These are phyloP conservation scores for Ephydatia muelleri DNA, from an alignment of 37 sponge, comb jelly and placozoan genomes.

Conservation along the genomic window DNA sequence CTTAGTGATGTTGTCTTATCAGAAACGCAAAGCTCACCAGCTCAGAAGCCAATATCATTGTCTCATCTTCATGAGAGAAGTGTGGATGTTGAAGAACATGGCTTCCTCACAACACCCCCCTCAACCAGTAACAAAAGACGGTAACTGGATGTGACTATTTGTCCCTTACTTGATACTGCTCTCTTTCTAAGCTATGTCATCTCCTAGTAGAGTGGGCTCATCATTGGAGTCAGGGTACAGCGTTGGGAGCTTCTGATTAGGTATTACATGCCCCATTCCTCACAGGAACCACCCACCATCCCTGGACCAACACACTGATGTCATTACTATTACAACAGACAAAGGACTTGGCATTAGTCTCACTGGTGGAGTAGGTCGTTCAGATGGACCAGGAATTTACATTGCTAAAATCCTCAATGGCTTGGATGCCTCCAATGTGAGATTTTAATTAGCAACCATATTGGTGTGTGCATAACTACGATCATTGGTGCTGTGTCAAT, in stretches of 20 bases:
- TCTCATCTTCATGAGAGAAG: background rate
- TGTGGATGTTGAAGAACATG: background rate
- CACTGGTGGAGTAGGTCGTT: constrained; percentile 44
- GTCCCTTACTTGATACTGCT: too few relatives aligned
- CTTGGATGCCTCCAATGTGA: constrained; percentile 74
- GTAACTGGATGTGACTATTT: too few relatives aligned
- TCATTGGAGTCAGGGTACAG: background rate
- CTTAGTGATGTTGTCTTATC: background rate
- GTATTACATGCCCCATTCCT: too few relatives aligned
- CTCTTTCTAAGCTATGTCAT: background rate
- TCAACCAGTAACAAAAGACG: too few relatives aligned
- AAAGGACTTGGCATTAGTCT: constrained; percentile 68
- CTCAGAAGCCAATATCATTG: background rate
- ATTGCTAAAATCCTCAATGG: constrained; percentile 76
- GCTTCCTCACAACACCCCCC: background rate
- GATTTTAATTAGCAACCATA: background rate
- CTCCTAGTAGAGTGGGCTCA: background rate
- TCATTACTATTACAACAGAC: constrained; percentile 46
- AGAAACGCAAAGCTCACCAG: background rate
- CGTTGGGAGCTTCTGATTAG: too few relatives aligned
- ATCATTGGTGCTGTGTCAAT: too few relatives aligned
- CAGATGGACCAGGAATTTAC: constrained; percentile 63
- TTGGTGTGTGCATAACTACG: too few relatives aligned
- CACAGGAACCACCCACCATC: background rate
- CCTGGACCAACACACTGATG: background rate